These are phyloP conservation scores for Rhabdomys pumilio DNA, from an alignment of 2,797 vertebrate genomes.

Conservation along the genomic window DNA sequence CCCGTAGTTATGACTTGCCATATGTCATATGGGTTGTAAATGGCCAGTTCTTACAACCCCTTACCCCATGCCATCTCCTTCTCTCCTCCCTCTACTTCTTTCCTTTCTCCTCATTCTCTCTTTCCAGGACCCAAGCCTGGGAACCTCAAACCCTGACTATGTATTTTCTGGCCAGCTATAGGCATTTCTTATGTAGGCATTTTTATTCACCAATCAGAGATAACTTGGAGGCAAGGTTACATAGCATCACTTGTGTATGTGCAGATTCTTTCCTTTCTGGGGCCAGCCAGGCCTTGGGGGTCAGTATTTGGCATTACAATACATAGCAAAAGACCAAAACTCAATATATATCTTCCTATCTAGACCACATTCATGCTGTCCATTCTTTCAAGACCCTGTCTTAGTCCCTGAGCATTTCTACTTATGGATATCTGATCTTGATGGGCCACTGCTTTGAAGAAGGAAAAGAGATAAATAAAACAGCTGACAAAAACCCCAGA, in stretches of 20 bases:
- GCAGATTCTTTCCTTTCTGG: neutral
- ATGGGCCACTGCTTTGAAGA: neutral
- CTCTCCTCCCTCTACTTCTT: neutral
- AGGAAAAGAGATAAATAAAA: conserved; percentile 2
- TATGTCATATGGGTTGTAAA: neutral
- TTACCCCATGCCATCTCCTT: neutral
- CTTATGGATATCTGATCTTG: neutral
- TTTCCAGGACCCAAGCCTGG: neutral
- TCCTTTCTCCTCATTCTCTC: neutral
- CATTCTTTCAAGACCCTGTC: neutral
- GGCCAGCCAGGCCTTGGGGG: no score
- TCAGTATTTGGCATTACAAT: neutral
- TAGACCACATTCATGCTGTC: neutral
- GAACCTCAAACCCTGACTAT: neutral
- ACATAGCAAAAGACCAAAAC: neutral
- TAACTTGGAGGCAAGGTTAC: neutral
- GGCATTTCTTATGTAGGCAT: neutral
- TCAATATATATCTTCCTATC: neutral
- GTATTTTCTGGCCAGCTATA: neutral
- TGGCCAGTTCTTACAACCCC: neutral
- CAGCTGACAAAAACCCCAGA: neutral
- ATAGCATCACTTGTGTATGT: neutral
- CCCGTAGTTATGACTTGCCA: neutral
- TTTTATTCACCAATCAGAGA: neutral
- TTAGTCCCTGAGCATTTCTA: neutral